Evolutionary conservation across 2,797 vertebrate genomes (phyloP).

Genomic region (Thripadectes ignobilis): DNA sequence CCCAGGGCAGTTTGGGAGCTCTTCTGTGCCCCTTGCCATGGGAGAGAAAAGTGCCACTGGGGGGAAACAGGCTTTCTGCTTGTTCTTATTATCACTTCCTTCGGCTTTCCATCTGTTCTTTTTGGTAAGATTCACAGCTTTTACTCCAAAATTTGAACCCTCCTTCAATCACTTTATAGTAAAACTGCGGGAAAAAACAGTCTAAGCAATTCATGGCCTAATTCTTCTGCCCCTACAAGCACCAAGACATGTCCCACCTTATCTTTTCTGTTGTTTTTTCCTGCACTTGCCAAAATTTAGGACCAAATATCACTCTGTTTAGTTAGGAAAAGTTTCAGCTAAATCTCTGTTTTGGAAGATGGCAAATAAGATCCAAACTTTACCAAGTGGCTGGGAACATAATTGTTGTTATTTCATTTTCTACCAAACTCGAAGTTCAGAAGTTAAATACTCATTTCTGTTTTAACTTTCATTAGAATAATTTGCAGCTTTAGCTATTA

Average conservation of each 20-base stretch:
- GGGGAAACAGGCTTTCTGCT: accelerated
- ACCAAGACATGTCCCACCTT: background rate
- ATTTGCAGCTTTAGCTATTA: background rate
- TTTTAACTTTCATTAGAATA: background rate
- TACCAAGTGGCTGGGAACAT: background rate
- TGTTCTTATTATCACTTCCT: background rate
- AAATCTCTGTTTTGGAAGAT: background rate
- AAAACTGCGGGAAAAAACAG: background rate
- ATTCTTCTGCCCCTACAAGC: background rate
- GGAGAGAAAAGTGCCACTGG: background rate
- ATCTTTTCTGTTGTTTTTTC: background rate
- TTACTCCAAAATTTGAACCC: background rate
- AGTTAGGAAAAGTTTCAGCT: background rate
- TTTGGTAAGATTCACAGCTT: background rate
- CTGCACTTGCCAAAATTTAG: background rate
- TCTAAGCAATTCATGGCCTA: background rate
- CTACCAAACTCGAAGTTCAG: background rate
- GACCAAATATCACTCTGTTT: background rate
- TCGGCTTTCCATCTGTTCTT: background rate
- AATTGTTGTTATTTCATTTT: background rate
- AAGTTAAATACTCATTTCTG: background rate
- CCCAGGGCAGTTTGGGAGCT: background rate
- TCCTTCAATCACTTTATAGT: background rate
- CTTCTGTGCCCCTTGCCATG: background rate
- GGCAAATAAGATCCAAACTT: background rate